Conservation (phyloP, 2,888 invertebrate species). For the Yponomeuta sedellus region DNA sequence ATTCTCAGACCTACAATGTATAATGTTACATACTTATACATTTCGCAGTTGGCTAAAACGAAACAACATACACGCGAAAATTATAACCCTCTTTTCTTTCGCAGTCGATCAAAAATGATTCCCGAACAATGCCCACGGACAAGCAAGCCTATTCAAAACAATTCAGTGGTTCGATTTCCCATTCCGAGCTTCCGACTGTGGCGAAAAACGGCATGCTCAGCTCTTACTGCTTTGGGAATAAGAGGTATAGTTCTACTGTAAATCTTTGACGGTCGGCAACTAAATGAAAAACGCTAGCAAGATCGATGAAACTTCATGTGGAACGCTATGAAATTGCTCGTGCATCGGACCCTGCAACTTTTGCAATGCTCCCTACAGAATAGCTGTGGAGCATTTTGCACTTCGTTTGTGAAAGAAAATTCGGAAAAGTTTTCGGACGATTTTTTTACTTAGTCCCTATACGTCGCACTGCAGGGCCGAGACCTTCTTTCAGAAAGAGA, state of each 20-base stretch:
- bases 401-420: not conserved
- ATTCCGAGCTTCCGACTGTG: not conserved
- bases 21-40: too few species aligned
- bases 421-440: too few species aligned
- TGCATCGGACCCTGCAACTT: not conserved
- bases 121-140: not conserved
- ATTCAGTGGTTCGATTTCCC: not conserved
- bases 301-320: not conserved
- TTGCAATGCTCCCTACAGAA: not conserved
- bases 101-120: not conserved
- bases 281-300: not conserved
- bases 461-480: too few species aligned
- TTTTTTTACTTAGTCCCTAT: too few species aligned
- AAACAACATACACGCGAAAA: too few species aligned
- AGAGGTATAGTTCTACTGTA: not conserved
- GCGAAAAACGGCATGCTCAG: not conserved
- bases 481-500: too few species aligned
- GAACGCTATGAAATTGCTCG: not conserved
- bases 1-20: too few species aligned
- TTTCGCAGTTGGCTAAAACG: too few species aligned
- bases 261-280: not conserved
- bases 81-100: too few species aligned
- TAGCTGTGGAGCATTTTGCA: not conserved
- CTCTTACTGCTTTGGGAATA: not conserved
- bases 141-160: not conserved